A percentile compares a stretch with the other conserved stretches of the same genome.
Conservation (phyloP, 2,113 vertebrate species). For the Semnornis frantzii region DNA sequence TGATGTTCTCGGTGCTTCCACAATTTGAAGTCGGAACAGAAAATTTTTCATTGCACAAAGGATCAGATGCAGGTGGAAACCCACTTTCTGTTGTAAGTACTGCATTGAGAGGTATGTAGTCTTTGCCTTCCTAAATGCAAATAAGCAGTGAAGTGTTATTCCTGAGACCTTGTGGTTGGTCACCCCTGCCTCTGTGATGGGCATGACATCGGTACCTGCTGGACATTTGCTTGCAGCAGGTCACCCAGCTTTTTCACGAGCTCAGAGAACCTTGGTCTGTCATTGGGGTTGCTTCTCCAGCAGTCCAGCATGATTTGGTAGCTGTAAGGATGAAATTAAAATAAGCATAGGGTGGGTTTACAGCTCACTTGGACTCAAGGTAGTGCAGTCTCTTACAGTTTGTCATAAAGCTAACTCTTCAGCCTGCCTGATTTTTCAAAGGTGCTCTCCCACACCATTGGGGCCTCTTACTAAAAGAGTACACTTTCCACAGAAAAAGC, state of each 20-base stretch:
- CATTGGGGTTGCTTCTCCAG: conserved; percentile 83
- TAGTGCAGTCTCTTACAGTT: rapidly evolving
- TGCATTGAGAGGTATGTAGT: conserved; percentile 82
- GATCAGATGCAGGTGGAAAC: conserved; percentile 34
- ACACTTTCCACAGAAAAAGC: neutral
- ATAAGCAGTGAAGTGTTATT: neutral
- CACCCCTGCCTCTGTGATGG: rapidly evolving
- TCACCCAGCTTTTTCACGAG: conserved; percentile 89
- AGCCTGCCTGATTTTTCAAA: neutral
- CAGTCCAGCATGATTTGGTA: conserved; percentile 93
- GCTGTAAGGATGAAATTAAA: conserved; percentile 66
- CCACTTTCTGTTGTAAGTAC: conserved; percentile 67
- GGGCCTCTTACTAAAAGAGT: neutral
- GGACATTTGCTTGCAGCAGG: conserved; percentile 86
- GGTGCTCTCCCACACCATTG: rapidly evolving
- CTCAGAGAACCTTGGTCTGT: conserved; percentile 86
- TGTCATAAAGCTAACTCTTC: neutral
- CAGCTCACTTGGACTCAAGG: neutral
- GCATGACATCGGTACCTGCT: conserved; percentile 76
- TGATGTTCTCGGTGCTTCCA: conserved; percentile 67
- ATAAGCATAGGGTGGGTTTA: neutral
- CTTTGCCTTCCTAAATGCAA: conserved; percentile 82
- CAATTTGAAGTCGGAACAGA: conserved; percentile 37
- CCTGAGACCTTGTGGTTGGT: rapidly evolving
- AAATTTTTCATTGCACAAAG: conserved; percentile 52